Conservation (phyloP, 2,888 invertebrate species). For the Cantharis rustica region DNA sequence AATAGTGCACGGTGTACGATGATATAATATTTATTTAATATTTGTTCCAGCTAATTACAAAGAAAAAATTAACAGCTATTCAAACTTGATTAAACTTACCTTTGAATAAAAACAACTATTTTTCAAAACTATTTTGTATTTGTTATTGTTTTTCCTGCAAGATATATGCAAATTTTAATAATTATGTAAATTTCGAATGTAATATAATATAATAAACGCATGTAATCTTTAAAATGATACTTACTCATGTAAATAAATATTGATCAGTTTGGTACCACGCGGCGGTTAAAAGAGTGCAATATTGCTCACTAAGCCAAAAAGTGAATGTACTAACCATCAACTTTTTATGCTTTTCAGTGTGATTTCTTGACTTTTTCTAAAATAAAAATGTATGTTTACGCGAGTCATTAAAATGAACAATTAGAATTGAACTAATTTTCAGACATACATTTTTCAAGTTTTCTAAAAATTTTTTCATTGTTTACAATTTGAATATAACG, state of each 20-base stretch:
- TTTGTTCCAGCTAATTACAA: no score
- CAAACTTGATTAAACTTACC: no score
- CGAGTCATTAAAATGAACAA: neutral
- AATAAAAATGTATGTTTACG: neutral
- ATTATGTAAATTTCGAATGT: no score
- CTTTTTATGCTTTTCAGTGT: neutral
- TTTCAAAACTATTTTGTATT: no score
- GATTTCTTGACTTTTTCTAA: neutral
- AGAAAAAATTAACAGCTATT: no score
- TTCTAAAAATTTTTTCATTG: neutral
- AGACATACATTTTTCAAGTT: neutral
- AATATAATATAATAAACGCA: no score
- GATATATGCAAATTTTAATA: no score
- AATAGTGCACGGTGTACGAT: neutral
- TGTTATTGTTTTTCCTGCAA: no score
- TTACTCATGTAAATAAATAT: neutral
- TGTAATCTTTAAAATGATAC: no score
- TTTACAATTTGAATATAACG: neutral
- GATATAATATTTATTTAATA: neutral
- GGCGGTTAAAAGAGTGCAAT: neutral
- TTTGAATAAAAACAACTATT: no score
- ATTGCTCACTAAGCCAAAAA: neutral
- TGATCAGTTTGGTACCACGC: neutral
- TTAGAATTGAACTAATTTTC: neutral
- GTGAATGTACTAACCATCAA: neutral